Conservation (phyloP, 1,140 invertebrate genomes). For the Lucilia sericata region DNA sequence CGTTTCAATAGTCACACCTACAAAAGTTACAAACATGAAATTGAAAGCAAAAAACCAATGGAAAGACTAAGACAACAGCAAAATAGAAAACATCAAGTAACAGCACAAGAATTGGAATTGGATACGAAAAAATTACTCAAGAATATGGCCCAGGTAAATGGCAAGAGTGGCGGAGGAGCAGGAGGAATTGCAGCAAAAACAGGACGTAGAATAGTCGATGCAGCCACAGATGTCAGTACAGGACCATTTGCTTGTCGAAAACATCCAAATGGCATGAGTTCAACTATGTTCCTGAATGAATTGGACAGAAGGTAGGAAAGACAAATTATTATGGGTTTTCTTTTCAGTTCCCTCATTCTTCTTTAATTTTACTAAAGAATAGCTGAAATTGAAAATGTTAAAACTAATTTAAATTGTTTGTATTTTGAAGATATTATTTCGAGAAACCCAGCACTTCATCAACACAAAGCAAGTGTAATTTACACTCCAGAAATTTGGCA, state of each 20-base stretch:
- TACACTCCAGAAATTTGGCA: conserved; percentile 63
- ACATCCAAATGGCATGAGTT: conserved; percentile 45
- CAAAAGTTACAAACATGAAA: conserved; percentile 52
- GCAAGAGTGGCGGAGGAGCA: not conserved
- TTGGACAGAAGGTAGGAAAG: conserved; percentile 41
- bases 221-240: not conserved
- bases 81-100: conserved; percentile 43
- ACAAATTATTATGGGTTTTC: not conserved
- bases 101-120: conserved; percentile 45
- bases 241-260: conserved; percentile 44
- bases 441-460: conserved; percentile 55
- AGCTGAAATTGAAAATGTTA: not conserved
- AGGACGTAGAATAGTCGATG: not conserved
- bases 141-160: conserved; percentile 28
- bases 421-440: conserved; percentile 58
- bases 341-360: conserved; percentile 6
- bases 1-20: conserved; percentile 55
- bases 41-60: conserved; percentile 38
- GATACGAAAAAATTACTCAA: conserved; percentile 41
- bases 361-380: not conserved
- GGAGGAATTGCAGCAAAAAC: not conserved
- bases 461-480: conserved; percentile 54
- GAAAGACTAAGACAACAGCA: conserved; percentile 10
- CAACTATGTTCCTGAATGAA: conserved; percentile 39
- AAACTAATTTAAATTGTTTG: conserved; percentile 1